These are phyloP conservation scores for Sinella curviseta DNA, from an alignment of 1,140 invertebrate species.

Conservation along the genomic window DNA sequence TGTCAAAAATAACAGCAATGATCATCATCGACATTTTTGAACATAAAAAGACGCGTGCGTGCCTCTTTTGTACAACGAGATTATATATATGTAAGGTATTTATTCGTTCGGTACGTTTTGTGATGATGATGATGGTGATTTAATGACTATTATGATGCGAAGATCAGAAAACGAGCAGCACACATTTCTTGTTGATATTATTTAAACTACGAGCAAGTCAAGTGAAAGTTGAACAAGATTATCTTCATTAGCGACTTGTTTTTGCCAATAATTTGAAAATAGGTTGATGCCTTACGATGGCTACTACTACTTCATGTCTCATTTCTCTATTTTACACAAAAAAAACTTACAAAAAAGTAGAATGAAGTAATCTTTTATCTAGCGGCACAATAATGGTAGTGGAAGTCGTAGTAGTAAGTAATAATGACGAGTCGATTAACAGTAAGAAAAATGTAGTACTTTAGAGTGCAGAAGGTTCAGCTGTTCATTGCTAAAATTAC, in stretches of 20 bases:
- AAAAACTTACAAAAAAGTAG: not conserved
- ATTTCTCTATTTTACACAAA: not conserved
- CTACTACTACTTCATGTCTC: not conserved
- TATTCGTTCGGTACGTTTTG: not conserved
- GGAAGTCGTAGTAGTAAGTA: no score
- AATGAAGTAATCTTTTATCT: conserved; percentile 9
- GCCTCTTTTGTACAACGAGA: no score
- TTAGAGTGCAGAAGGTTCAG: no score
- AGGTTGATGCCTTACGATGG: not conserved
- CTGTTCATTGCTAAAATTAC: no score
- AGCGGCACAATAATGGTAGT: no score
- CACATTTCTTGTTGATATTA: not conserved
- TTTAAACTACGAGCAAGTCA: not conserved
- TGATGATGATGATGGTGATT: not conserved
- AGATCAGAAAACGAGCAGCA: not conserved
- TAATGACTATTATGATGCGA: not conserved
- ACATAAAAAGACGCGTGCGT: no score
- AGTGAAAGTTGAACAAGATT: conserved; percentile 25
- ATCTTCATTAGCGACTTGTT: conserved; percentile 21
- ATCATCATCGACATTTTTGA: not conserved
- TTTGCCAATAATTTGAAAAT: conserved; percentile 2
- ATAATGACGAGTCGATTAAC: no score
- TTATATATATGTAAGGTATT: no score
- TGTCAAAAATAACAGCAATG: conserved; percentile 1
- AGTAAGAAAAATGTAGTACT: no score